Percentiles rank a stretch among this genome's conserved stretches.
These are phyloP conservation scores for Genyomyrus donnyi DNA, from an alignment of 2,113 vertebrate genomes.

Conservation along the genomic window DNA sequence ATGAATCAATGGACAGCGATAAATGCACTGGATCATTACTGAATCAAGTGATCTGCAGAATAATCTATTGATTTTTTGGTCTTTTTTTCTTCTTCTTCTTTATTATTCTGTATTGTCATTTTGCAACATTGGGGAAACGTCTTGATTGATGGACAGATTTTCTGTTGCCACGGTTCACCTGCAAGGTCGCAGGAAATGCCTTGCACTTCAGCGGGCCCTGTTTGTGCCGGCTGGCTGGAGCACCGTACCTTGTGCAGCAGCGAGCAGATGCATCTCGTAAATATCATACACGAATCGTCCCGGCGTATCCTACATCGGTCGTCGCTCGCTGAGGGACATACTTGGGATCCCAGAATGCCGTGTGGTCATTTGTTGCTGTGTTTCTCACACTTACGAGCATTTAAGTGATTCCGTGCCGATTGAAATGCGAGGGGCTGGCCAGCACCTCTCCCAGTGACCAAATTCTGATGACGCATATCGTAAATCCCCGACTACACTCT, in stretches of 20 bases:
- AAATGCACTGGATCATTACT: slow-evolving; percentile 70
- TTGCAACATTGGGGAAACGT: slow-evolving; percentile 66
- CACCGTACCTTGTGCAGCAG: not conserved
- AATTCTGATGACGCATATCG: not conserved
- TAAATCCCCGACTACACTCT: not conserved
- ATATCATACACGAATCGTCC: not conserved
- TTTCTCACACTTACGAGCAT: not conserved
- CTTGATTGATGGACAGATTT: slow-evolving; percentile 57
- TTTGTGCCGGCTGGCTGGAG: not conserved
- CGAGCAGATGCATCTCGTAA: not conserved
- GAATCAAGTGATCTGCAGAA: slow-evolving; percentile 73
- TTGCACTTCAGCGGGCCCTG: not conserved
- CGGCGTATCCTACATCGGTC: not conserved
- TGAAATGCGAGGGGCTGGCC: not conserved
- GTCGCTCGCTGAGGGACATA: not conserved
- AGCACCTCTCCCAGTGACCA: not conserved
- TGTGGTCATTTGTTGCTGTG: not conserved
- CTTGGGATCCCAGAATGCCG: not conserved
- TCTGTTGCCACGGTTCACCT: slow-evolving; percentile 25
- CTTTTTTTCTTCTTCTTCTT: slow-evolving; percentile 69
- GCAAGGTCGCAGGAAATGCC: slow-evolving; percentile 36
- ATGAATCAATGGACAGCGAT: slow-evolving; percentile 63
- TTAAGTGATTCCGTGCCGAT: not conserved
- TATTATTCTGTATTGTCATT: slow-evolving; percentile 68
- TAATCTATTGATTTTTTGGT: slow-evolving; percentile 71